Percentiles rank a stretch among this genome's conserved stretches.
These are phyloP conservation scores for Orthosia cruda DNA, from an alignment of 2,888 invertebrate genomes.

Conservation along the genomic window DNA sequence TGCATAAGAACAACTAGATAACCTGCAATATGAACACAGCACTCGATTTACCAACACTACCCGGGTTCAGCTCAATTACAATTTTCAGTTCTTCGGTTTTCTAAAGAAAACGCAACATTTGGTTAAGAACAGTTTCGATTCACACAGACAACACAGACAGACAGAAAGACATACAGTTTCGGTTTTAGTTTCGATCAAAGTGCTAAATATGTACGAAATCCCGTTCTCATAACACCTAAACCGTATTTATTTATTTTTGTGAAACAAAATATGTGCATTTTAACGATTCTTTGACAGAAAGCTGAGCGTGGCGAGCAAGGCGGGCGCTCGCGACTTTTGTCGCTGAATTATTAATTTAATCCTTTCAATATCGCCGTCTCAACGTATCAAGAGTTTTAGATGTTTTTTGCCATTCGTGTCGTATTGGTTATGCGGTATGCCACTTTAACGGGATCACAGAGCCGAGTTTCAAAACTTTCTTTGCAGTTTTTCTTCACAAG, in stretches of 20 bases:
- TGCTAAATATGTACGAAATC: conserved; percentile 29
- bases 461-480: conserved; percentile 48
- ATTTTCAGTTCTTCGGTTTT: not conserved
- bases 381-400: conserved; percentile 75
- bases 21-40: not conserved
- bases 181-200: conserved; percentile 24
- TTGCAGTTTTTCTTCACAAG: conserved; percentile 1
- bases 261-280: conserved; percentile 84
- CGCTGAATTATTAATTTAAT: conserved; percentile 88
- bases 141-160: too few relatives aligned
- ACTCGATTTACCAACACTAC: not conserved
- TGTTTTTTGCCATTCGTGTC: conserved; percentile 76
- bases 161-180: too few relatives aligned
- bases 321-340: conserved; percentile 82
- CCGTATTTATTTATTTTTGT: conserved; percentile 71
- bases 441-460: conserved; percentile 62
- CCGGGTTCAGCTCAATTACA: not conserved
- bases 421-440: conserved; percentile 71
- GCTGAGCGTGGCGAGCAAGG: conserved; percentile 79
- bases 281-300: conserved; percentile 82
- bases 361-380: conserved; percentile 85
- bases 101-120: not conserved
- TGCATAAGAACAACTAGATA: not conserved
- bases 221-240: conserved; percentile 48
- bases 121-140: not conserved